Base-by-base conservation (phyloP, 2,113 vertebrate genomes). In the Poeciliopsis turrubarensis region DNA sequence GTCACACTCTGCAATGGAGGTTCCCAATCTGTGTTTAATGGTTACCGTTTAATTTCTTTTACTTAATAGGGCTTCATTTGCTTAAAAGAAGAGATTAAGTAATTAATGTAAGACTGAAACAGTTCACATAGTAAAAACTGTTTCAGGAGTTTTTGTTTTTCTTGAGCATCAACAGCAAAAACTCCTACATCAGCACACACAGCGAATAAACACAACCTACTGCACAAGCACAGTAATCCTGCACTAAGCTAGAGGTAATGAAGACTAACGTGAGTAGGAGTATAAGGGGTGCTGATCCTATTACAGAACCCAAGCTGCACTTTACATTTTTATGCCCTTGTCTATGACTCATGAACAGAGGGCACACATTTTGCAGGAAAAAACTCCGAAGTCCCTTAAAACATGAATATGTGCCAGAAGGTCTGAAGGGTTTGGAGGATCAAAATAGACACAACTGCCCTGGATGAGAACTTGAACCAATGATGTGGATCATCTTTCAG, bases 261-360 rank as follows among this genome's bases (percentile, higher is more conserved):
- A 86, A 68, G 81, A 68, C 70, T 76, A 78, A 67, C 83, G 85
- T 62, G 70, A 79, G 68, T 77, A 71, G 77, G 83, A 66, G 79
- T 66, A 70, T 64, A 72, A 75, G 72, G 81, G 82, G 69, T 64
- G 75, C n/a, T 91, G 86, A 92, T 91, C 89, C 89, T 75, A 87
- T 92, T 92, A 91, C 68, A 75, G 70, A 1, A 67, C 44, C 68
- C 78, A 71, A 83, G 84, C 80, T 2, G 54, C 66, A 69, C 74
- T 73, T 81, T 74, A 57, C 79, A 81, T 84, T 81, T 80, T 78
- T 67, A 65, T 30, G 32, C 14, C 70, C 62, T 72, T 37, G 25
- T 32, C 65, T 57, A 1, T 51, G 41, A 32, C 30, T 82, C 51
- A 57, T 57, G 63, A 30, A 47, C 73, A 70, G 47, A 32, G 39